These are phyloP conservation scores for Ptycholaimellus sp. DNA, from an alignment of 2,888 invertebrate genomes.

Conservation along the genomic window DNA sequence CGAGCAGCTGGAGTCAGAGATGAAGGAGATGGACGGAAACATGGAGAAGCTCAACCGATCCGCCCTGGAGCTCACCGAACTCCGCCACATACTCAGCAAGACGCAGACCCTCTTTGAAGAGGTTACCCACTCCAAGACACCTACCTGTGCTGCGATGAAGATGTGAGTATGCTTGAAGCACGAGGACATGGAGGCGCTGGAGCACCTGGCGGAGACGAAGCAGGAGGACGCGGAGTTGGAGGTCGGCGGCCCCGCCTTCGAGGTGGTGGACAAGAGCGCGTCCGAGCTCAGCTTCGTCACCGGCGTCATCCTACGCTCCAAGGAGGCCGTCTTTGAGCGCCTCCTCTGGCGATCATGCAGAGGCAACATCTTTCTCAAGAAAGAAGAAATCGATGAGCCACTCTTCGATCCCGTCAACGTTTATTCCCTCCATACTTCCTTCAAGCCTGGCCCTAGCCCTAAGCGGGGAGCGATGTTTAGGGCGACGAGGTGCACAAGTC, in stretches of 20 bases:
- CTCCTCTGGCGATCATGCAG: slow-evolving; percentile 93
- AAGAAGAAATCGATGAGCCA: slow-evolving; percentile 70
- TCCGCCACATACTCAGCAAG: slow-evolving; percentile 75
- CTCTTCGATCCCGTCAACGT: slow-evolving; percentile 49
- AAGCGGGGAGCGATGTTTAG: slow-evolving; percentile 24
- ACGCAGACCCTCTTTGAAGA: slow-evolving; percentile 91
- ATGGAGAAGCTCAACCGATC: no score
- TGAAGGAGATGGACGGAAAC: no score
- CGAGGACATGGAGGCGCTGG: no score
- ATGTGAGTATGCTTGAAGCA: no score
- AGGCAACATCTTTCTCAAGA: slow-evolving; percentile 75
- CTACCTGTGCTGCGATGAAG: no score
- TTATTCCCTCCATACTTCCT: no score
- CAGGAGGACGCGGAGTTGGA: neutral
- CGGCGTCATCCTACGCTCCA: slow-evolving; percentile 74
- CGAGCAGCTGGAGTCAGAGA: no score
- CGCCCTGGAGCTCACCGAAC: slow-evolving; percentile 75
- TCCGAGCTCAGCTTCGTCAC: slow-evolving; percentile 71
- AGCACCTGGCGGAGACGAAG: no score
- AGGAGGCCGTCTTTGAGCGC: slow-evolving; percentile 77
- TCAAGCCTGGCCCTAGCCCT: neutral
- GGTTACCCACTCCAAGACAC: no score
- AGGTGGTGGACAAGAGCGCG: neutral
- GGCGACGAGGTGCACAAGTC: slow-evolving; percentile 82
- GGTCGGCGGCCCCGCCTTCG: neutral